A percentile compares a stretch with the other conserved stretches of the same genome.
Evolutionary conservation across 2,113 vertebrate genomes (phyloP).

Genomic region (Crotalus tigris): DNA sequence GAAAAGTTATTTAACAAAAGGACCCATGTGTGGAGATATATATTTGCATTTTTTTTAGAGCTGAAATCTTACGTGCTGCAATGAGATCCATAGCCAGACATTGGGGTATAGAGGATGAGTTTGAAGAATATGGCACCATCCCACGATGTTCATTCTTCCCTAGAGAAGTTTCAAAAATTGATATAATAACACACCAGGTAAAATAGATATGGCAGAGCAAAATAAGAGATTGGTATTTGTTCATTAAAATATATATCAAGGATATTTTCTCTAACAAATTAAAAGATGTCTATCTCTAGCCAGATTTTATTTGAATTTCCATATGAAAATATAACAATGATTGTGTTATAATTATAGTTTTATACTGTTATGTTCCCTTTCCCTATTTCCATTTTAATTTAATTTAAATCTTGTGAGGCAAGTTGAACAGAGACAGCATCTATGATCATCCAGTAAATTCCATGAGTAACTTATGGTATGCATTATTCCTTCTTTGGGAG

Average conservation of each 20-base stretch:
- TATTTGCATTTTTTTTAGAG: constrained; percentile 53
- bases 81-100: constrained; percentile 67
- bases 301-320: not conserved
- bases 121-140: constrained; percentile 59
- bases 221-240: accelerated
- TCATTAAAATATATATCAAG: not conserved
- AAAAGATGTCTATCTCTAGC: not conserved
- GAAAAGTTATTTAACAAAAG: not conserved
- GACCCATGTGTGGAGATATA: not conserved
- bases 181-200: constrained; percentile 74
- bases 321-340: not conserved
- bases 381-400: not conserved
- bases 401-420: not conserved
- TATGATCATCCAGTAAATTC: not conserved
- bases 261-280: not conserved
- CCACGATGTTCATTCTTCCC: constrained; percentile 60
- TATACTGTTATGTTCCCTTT: not conserved
- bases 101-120: constrained; percentile 63
- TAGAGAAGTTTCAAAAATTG: constrained; percentile 68
- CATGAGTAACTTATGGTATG: not conserved
- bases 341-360: not conserved
- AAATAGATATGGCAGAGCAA: not conserved
- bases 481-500: not conserved
- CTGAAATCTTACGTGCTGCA: constrained; percentile 66
- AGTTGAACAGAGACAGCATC: not conserved